Percentiles rank a stretch among this genome's conserved stretches.
These are phyloP conservation scores for Naso thynnoides DNA, from an alignment of 2,797 vertebrate species.

Conservation along the genomic window DNA sequence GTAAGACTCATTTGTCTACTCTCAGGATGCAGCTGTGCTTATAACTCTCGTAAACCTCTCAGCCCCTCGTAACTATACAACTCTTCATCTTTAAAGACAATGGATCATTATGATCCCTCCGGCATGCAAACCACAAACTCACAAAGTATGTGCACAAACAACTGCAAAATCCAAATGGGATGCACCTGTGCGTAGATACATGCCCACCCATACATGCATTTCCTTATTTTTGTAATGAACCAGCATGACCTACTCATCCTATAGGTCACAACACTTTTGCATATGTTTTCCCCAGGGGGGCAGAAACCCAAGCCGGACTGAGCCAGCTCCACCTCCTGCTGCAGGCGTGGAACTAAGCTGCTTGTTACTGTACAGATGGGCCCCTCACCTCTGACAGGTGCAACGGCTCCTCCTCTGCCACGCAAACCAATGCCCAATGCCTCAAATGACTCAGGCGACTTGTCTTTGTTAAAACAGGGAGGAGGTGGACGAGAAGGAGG, in stretches of 20 bases:
- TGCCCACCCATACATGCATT: conserved; percentile 36
- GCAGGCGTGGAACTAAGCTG: conserved; percentile 65
- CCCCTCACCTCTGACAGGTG: conserved; percentile 75
- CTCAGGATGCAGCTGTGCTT: conserved; percentile 76
- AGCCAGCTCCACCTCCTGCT: conserved; percentile 67
- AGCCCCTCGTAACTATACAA: conserved; percentile 41
- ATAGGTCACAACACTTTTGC: conserved; percentile 39
- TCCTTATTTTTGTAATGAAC: conserved; percentile 53
- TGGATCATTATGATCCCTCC: conserved; percentile 60
- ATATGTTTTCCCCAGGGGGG: conserved; percentile 47
- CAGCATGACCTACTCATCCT: conserved; percentile 49
- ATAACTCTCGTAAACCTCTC: conserved; percentile 63
- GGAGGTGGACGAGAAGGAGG: conserved; percentile 39
- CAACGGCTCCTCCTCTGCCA: conserved; percentile 41
- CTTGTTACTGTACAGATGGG: conserved; percentile 76
- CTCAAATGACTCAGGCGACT: conserved; percentile 44
- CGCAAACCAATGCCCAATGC: conserved; percentile 23
- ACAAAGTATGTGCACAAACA: conserved; percentile 52
- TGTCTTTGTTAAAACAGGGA: conserved; percentile 61
- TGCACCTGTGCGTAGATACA: conserved; percentile 50
- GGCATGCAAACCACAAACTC: conserved; percentile 25
- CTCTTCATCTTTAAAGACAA: conserved; percentile 57
- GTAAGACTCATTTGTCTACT: conserved; percentile 45
- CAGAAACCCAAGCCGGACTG: conserved; percentile 65
- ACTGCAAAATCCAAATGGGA: conserved; percentile 58